Percentiles rank a stretch among this genome's conserved stretches.
These are phyloP conservation scores for Chesias legatella DNA, from an alignment of 2,888 invertebrate genomes.

Conservation along the genomic window DNA sequence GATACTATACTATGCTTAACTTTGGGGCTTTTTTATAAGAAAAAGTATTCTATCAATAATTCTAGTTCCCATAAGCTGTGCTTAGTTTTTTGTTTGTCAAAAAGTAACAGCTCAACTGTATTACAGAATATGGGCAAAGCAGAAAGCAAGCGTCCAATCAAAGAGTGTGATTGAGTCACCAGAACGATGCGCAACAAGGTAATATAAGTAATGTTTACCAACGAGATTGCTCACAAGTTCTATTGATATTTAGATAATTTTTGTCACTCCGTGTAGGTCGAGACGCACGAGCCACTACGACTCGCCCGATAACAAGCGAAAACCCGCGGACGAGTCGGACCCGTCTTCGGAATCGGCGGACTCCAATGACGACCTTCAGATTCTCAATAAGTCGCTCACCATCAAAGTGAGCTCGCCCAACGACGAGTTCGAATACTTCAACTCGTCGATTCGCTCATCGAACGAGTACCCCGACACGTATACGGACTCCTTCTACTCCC, in stretches of 20 bases:
- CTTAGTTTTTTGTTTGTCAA: too few relatives aligned
- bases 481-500: slow-evolving; percentile 50
- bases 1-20: too few relatives aligned
- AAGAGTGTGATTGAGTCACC: slow-evolving; percentile 40
- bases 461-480: slow-evolving; percentile 58
- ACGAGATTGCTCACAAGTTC: neutral
- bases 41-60: too few relatives aligned
- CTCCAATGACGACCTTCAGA: slow-evolving; percentile 73
- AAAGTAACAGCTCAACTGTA: slow-evolving; percentile 3
- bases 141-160: slow-evolving; percentile 45
- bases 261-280: slow-evolving; percentile 38
- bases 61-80: too few relatives aligned
- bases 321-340: slow-evolving; percentile 40
- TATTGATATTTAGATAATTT: neutral
- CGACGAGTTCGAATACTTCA: slow-evolving; percentile 83
- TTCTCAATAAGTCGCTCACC: slow-evolving; percentile 72
- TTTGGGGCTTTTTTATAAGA: too few relatives aligned
- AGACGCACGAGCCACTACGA: slow-evolving; percentile 44
- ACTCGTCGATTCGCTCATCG: slow-evolving; percentile 61
- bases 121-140: slow-evolving; percentile 69
- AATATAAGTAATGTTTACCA: neutral
- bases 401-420: slow-evolving; percentile 78
- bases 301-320: slow-evolving; percentile 42
- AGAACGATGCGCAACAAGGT: slow-evolving; percentile 31
- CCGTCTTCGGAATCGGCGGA: slow-evolving; percentile 70